Percentiles rank a stretch among this genome's conserved stretches.
phyloP scores from a whole-genome alignment of 2,888 invertebrate genomes.

The Elmis aenea region DNA sequence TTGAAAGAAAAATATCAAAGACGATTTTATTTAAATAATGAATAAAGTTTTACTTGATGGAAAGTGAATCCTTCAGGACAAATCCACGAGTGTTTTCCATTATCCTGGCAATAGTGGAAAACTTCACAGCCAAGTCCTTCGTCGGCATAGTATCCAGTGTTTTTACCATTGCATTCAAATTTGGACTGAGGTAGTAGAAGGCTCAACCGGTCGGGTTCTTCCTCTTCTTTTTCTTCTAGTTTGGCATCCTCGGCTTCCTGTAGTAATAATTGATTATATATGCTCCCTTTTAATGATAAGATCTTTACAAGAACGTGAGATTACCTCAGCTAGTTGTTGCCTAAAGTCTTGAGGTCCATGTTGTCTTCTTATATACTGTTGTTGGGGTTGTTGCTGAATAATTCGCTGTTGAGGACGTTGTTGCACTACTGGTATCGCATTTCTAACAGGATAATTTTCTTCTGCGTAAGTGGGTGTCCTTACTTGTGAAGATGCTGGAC shows the following conservation, averaged over 20 bases:
- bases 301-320: too few species aligned
- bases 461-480: slow-evolving; percentile 26
- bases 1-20: slow-evolving; percentile 1
- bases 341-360: slow-evolving; percentile 17
- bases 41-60: slow-evolving; percentile 78
- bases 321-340: slow-evolving; percentile 21
- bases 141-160: slow-evolving; percentile 88
- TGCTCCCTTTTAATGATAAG: too few species aligned
- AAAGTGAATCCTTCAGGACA: slow-evolving; percentile 88
- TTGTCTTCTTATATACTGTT: slow-evolving; percentile 8
- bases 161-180: slow-evolving; percentile 74
- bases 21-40: too few species aligned
- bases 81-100: slow-evolving; percentile 86
- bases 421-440: slow-evolving; percentile 29
- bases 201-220: slow-evolving; percentile 80
- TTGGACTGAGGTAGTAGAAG: slow-evolving; percentile 75
- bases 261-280: too few species aligned
- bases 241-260: slow-evolving; percentile 35
- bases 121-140: slow-evolving; percentile 85
- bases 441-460: slow-evolving; percentile 29
- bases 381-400: slow-evolving; percentile 14
- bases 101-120: slow-evolving; percentile 90
- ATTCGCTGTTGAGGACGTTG: slow-evolving; percentile 25
- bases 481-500: slow-evolving; percentile 23
- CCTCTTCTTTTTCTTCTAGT: slow-evolving; percentile 65